These are phyloP conservation scores for Fissipunctia ypsillon DNA, from an alignment of 2,888 invertebrate species.

Conservation along the genomic window DNA sequence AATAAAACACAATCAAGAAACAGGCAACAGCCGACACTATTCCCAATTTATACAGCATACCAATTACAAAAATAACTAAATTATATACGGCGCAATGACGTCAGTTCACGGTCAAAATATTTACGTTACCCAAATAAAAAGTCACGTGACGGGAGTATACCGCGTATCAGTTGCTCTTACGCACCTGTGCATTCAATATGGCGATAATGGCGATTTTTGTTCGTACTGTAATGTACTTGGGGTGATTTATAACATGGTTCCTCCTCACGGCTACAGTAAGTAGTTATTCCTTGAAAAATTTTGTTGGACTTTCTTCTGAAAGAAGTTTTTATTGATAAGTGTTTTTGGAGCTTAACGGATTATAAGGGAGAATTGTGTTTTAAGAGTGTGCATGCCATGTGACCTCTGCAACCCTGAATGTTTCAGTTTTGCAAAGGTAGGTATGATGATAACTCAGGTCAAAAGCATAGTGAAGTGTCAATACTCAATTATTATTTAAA, in stretches of 20 bases:
- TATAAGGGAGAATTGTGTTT: no score
- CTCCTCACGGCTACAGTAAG: conserved; percentile 37
- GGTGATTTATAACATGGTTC: conserved; percentile 67
- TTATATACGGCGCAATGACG: conserved; percentile 30
- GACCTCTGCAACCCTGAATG: no score
- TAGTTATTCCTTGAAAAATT: conserved; percentile 39
- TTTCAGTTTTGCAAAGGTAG: no score
- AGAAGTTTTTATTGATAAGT: conserved; percentile 10
- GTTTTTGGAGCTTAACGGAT: not conserved
- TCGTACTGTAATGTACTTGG: conserved; percentile 55
- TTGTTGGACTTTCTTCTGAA: conserved; percentile 14
- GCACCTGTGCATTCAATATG: conserved; percentile 64
- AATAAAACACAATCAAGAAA: not conserved
- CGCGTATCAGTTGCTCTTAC: conserved; percentile 46
- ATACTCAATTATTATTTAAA: no score
- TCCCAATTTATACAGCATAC: not conserved
- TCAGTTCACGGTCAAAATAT: conserved; percentile 33
- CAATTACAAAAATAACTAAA: conserved; percentile 12
- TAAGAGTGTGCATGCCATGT: no score
- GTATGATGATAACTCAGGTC: no score
- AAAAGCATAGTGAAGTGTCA: no score
- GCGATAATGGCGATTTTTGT: conserved; percentile 67
- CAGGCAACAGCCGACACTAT: not conserved
- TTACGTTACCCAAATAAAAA: conserved; percentile 46
- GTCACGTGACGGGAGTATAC: conserved; percentile 32